A percentile compares a stretch with the other conserved stretches of the same genome.
Conservation (phyloP, 2,113 vertebrate species). For the Istiophorus platypterus region DNA sequence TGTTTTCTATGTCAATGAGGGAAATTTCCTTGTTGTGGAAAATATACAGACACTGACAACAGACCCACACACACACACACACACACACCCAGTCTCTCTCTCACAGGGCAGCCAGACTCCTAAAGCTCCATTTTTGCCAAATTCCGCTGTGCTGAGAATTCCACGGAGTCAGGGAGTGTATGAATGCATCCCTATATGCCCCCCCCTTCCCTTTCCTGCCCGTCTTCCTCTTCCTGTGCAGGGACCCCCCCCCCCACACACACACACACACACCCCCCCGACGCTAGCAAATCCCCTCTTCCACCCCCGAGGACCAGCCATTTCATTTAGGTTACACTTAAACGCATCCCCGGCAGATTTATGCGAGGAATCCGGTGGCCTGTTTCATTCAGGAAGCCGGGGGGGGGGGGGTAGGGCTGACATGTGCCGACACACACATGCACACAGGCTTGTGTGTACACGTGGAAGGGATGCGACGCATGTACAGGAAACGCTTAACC, state of each 20-base stretch:
- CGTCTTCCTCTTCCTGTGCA: constrained; percentile 57
- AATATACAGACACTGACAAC: background rate
- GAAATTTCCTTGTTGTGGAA: background rate
- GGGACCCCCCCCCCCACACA: too few species aligned
- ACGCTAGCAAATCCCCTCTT: constrained; percentile 38
- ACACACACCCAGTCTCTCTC: background rate
- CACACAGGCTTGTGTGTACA: constrained; percentile 36
- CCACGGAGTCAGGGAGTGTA: constrained; percentile 47
- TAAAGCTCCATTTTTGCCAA: constrained; percentile 28
- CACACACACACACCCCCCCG: constrained; percentile 45
- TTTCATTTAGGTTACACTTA: constrained; percentile 61
- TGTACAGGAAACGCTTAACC: constrained; percentile 61
- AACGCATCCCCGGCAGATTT: constrained; percentile 58
- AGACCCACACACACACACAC: background rate
- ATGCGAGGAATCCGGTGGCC: constrained; percentile 62
- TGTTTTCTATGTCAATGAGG: background rate
- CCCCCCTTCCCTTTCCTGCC: constrained; percentile 51
- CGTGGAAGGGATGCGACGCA: constrained; percentile 40
- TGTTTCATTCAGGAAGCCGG: constrained; percentile 67
- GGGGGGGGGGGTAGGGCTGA: constrained; percentile 55
- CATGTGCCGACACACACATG: constrained; percentile 9
- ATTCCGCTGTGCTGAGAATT: constrained; percentile 28
- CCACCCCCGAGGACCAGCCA: background rate
- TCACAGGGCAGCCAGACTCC: background rate
- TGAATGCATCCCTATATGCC: constrained; percentile 64